These are phyloP conservation scores for Tarsius wallacei DNA, from an alignment of 2,797 vertebrate species.

Conservation along the genomic window DNA sequence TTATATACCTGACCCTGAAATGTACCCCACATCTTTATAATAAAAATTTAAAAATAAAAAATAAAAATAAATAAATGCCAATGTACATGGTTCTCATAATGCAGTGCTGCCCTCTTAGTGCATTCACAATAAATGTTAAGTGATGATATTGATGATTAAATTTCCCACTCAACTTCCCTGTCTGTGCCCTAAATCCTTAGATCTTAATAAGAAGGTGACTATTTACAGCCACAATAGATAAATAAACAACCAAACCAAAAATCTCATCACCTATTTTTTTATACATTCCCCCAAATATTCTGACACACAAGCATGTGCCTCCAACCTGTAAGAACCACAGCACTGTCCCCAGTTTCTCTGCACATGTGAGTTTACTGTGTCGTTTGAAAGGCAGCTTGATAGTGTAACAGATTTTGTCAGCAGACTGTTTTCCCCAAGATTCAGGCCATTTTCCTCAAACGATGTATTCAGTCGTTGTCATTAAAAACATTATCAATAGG, in stretches of 20 bases:
- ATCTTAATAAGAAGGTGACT: slow-evolving; percentile 46
- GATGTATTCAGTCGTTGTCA: slow-evolving; percentile 26
- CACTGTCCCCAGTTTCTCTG: background rate
- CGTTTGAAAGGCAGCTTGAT: slow-evolving; percentile 35
- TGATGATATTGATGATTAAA: background rate
- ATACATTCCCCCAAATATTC: background rate
- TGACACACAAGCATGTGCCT: background rate
- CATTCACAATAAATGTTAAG: background rate
- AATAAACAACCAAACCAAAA: background rate
- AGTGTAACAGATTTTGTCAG: slow-evolving; percentile 46
- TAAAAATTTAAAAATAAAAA: no score
- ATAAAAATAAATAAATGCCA: background rate
- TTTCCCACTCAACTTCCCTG: slow-evolving; percentile 16
- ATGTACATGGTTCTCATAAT: background rate
- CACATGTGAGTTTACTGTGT: background rate
- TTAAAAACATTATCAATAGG: slow-evolving; percentile 42
- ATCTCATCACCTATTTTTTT: background rate
- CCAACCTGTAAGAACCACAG: background rate
- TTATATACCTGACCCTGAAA: no score
- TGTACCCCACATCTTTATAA: no score
- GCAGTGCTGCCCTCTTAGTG: background rate
- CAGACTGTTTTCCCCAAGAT: background rate
- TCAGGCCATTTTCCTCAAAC: slow-evolving; percentile 62
- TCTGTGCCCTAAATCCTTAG: slow-evolving; percentile 10
- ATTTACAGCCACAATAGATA: background rate